These are phyloP conservation scores for Gibbula magus DNA, from an alignment of 2,888 invertebrate genomes.

Conservation along the genomic window DNA sequence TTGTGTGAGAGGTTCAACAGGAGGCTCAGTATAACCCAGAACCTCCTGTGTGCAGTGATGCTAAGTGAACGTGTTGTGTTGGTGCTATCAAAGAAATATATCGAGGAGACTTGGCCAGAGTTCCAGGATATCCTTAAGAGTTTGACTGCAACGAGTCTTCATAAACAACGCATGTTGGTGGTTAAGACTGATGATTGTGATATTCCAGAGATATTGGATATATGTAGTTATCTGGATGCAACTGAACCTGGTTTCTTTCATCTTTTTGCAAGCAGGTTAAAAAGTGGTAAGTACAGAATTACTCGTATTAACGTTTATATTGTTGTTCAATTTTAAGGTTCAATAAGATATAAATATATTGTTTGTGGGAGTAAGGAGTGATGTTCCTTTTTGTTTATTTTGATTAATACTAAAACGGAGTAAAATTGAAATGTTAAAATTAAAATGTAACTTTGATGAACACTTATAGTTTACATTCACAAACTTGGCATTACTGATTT, in stretches of 20 bases:
- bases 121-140: slow-evolving; percentile 63
- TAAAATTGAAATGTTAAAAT: no score
- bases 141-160: slow-evolving; percentile 59
- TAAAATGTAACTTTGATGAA: no score
- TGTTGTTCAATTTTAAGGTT: no score
- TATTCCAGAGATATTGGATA: slow-evolving; percentile 61
- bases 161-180: slow-evolving; percentile 63
- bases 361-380: no score
- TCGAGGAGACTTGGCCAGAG: slow-evolving; percentile 58
- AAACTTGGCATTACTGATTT: no score
- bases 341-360: no score
- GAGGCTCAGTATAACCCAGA: slow-evolving; percentile 48
- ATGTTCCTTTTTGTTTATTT: no score
- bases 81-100: slow-evolving; percentile 60
- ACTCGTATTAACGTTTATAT: no score
- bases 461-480: no score
- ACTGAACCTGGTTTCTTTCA: slow-evolving; percentile 59
- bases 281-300: slow-evolving; percentile 55
- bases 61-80: slow-evolving; percentile 66
- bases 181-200: slow-evolving; percentile 62
- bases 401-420: no score
- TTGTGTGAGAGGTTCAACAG: slow-evolving; percentile 33
- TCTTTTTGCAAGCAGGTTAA: slow-evolving; percentile 53
- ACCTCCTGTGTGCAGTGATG: slow-evolving; percentile 65
- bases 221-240: slow-evolving; percentile 55